Evolutionary conservation across 2,888 invertebrate genomes (phyloP).

Genomic region (Pristionchus arcanus): DNA sequence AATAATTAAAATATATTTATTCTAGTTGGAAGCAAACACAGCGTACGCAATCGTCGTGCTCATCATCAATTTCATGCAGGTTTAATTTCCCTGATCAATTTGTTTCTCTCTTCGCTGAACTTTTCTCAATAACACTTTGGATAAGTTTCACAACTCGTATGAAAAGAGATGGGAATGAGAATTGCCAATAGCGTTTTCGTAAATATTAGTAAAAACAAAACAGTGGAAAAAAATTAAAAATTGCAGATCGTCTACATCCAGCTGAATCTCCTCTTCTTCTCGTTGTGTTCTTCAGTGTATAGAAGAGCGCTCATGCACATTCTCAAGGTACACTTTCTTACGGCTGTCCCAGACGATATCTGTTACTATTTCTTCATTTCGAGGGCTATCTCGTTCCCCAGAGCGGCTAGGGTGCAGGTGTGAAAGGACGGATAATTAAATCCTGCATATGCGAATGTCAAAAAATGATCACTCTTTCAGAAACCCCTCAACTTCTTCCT

Average conservation of each 20-base stretch:
- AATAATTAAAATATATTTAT: neutral
- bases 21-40: constrained; percentile 57
- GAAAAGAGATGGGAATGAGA: neutral
- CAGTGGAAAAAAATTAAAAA: neutral
- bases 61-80: constrained; percentile 63
- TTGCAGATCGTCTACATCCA: constrained; percentile 61
- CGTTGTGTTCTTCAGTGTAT: constrained; percentile 63
- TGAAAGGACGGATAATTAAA: no score
- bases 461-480: neutral
- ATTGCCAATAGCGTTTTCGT: neutral
- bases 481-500: constrained; percentile 21
- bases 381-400: no score
- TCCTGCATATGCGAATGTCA: no score
- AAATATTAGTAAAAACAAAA: neutral
- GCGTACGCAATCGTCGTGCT: constrained; percentile 62
- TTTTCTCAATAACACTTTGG: neutral
- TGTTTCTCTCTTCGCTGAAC: neutral
- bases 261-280: constrained; percentile 65
- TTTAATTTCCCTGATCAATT: neutral
- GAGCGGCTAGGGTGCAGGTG: no score
- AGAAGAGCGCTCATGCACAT: constrained; percentile 55
- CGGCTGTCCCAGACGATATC: neutral
- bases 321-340: neutral
- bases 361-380: neutral
- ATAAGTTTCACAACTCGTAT: neutral